These are phyloP conservation scores for Antheraea yamamai DNA, from an alignment of 2,888 invertebrate genomes.

Conservation along the genomic window DNA sequence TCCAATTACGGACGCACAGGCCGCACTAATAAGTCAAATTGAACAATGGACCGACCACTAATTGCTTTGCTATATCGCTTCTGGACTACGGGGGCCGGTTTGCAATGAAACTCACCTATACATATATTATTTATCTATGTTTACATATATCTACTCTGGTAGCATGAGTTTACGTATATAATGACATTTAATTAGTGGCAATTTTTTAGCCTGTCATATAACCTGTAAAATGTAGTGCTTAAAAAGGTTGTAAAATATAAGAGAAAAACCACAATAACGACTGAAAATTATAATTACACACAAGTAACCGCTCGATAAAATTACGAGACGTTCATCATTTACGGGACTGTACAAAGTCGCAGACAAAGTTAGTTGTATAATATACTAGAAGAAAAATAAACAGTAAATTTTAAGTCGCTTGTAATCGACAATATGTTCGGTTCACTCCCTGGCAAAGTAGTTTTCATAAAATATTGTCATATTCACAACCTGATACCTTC, in stretches of 20 bases:
- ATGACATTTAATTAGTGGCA: neutral
- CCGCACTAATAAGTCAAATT: conserved; percentile 72
- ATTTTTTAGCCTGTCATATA: neutral
- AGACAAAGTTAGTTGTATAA: too few relatives aligned
- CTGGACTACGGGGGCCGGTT: conserved; percentile 24
- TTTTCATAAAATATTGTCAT: too few relatives aligned
- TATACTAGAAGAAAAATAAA: too few relatives aligned
- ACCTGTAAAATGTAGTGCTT: neutral
- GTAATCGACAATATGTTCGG: too few relatives aligned
- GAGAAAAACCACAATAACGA: neutral
- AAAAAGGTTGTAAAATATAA: neutral
- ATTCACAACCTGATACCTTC: too few relatives aligned
- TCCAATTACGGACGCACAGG: conserved; percentile 59
- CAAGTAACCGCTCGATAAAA: neutral
- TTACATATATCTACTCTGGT: neutral
- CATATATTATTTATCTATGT: neutral
- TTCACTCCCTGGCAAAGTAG: too few relatives aligned
- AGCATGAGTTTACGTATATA: too few relatives aligned
- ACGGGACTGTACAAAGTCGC: too few relatives aligned
- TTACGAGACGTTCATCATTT: too few relatives aligned
- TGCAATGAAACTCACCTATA: neutral
- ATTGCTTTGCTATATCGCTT: conserved; percentile 53
- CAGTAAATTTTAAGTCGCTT: too few relatives aligned
- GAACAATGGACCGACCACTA: conserved; percentile 66
- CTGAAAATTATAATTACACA: neutral